A percentile compares a stretch with the other conserved stretches of the same genome.
Evolutionary conservation across 2,888 invertebrate species (phyloP).

Genomic region (Torymus aiolomorphi): DNA sequence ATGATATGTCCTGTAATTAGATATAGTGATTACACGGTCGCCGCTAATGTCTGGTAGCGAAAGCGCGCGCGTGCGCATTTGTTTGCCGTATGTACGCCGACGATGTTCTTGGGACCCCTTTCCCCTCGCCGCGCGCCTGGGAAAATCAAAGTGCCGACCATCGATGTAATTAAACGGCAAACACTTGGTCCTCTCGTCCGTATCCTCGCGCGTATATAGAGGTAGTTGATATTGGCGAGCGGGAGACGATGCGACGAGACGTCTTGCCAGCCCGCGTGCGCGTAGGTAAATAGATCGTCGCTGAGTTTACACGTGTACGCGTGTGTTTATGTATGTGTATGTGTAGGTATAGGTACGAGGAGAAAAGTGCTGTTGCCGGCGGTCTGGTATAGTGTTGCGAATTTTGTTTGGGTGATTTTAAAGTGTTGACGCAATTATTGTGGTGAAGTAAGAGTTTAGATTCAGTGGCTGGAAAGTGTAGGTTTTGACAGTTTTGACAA

Average conservation of each 20-base stretch:
- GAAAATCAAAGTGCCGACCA: conserved; percentile 49
- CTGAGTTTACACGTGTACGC: conserved; percentile 4
- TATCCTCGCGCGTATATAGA: too few species aligned
- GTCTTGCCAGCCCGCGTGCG: not conserved
- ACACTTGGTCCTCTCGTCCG: not conserved
- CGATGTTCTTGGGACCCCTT: conserved; percentile 20
- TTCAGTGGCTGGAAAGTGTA: too few species aligned
- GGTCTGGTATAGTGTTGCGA: too few species aligned
- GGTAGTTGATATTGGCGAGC: not conserved
- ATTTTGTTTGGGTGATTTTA: too few species aligned
- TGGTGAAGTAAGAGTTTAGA: too few species aligned
- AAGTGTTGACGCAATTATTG: too few species aligned
- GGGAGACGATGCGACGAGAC: too few species aligned
- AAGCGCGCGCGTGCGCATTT: conserved; percentile 22
- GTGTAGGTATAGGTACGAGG: too few species aligned
- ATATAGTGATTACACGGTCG: conserved; percentile 43
- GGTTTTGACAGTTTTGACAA: too few species aligned
- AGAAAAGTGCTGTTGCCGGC: too few species aligned
- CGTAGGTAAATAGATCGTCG: conserved; percentile 7
- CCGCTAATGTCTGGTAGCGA: conserved; percentile 31
- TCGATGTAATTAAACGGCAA: conserved; percentile 50
- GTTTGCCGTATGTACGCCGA: conserved; percentile 21
- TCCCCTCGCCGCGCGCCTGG: not conserved
- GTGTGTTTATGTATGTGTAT: too few species aligned
- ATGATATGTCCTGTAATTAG: conserved; percentile 50